These are phyloP conservation scores for Helicorthomorpha holstii DNA, from an alignment of 1,140 invertebrate genomes.

Conservation along the genomic window DNA sequence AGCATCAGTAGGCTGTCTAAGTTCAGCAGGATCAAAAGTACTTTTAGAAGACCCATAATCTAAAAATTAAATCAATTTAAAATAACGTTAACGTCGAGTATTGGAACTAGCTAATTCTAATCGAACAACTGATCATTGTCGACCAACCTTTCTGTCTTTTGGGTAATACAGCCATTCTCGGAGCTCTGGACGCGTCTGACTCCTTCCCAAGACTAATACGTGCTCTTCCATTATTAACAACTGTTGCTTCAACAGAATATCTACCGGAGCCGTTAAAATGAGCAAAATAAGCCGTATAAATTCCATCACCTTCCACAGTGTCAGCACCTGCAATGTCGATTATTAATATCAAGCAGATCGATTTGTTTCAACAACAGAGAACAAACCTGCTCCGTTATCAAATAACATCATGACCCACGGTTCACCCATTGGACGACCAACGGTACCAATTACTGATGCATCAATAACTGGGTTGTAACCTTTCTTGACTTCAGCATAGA, in stretches of 20 bases:
- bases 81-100: no score
- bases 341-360: not conserved
- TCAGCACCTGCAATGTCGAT: slow-evolving; percentile 4
- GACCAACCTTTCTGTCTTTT: no score
- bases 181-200: not conserved
- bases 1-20: not conserved
- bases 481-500: slow-evolving; percentile 9
- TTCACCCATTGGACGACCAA: slow-evolving; percentile 3
- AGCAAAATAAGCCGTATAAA: slow-evolving; percentile 7
- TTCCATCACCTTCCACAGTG: slow-evolving; percentile 1
- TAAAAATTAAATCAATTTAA: no score
- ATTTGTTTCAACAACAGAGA: not conserved
- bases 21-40: not conserved
- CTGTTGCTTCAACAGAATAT: slow-evolving; percentile 7
- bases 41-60: not conserved
- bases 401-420: slow-evolving; percentile 6
- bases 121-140: no score
- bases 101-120: no score
- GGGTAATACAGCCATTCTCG: not conserved
- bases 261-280: slow-evolving; percentile 7
- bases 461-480: slow-evolving; percentile 5
- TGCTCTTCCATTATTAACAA: slow-evolving; percentile 5
- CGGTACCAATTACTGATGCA: slow-evolving; percentile 2
- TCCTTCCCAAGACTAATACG: not conserved
- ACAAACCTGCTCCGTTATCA: slow-evolving; percentile 6